Conservation (phyloP, 2,888 invertebrate genomes). For the Dryobota labecula region DNA sequence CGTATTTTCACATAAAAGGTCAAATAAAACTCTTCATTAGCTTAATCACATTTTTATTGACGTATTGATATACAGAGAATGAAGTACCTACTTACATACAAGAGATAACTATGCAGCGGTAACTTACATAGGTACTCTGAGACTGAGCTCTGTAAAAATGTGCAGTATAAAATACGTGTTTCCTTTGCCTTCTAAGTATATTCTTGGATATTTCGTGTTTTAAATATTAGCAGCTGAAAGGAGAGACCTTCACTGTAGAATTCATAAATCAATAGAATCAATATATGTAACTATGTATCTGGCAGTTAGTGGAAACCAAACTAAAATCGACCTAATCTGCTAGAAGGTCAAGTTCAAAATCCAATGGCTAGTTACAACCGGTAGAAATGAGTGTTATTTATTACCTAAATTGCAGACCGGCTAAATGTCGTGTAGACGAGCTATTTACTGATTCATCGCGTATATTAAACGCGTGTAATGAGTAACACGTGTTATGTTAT, state of each 20-base stretch:
- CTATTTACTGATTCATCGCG: slow-evolving; percentile 46
- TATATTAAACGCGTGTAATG: slow-evolving; percentile 25
- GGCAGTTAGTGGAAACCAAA: slow-evolving; percentile 9
- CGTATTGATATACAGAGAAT: not conserved
- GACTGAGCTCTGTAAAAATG: not conserved
- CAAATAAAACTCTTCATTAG: slow-evolving; percentile 26
- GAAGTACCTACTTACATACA: not conserved
- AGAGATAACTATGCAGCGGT: not conserved
- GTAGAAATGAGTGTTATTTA: slow-evolving; percentile 4
- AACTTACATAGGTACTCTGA: not conserved
- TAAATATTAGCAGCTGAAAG: slow-evolving; percentile 11
- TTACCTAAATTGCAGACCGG: slow-evolving; percentile 6
- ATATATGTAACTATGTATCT: too few relatives aligned
- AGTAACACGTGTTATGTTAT: slow-evolving; percentile 39
- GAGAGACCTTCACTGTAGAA: not conserved
- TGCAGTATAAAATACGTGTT: not conserved
- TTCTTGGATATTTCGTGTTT: not conserved
- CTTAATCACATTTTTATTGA: slow-evolving; percentile 2
- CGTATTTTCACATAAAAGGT: not conserved
- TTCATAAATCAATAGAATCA: slow-evolving; percentile 43
- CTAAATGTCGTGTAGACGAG: slow-evolving; percentile 14
- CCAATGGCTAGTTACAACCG: not conserved
- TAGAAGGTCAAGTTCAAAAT: slow-evolving; percentile 38
- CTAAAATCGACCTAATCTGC: slow-evolving; percentile 27
- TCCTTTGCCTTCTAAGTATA: not conserved